phyloP scores from a whole-genome alignment of 2,113 vertebrate genomes.

The Xenopus laevis region DNA sequence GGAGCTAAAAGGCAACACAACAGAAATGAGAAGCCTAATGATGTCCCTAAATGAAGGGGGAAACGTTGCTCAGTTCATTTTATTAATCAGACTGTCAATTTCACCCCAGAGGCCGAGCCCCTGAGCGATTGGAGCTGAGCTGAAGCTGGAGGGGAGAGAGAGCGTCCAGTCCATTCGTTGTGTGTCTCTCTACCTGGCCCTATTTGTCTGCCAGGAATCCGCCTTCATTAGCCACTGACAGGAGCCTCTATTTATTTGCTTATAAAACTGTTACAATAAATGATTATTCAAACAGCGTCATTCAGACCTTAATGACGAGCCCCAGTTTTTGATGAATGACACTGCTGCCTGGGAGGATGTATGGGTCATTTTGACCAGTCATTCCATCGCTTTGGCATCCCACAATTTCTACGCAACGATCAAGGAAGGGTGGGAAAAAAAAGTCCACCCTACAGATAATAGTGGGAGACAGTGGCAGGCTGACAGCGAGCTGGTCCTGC shows the following conservation, averaged over 20 bases:
- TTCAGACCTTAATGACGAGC: constrained; percentile 95
- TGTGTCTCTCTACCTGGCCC: constrained; percentile 94
- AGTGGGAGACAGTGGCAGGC: constrained; percentile 86
- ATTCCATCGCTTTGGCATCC: constrained; percentile 86
- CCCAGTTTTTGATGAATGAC: constrained; percentile 97
- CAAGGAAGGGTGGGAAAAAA: constrained; percentile 65
- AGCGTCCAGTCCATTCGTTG: constrained; percentile 80
- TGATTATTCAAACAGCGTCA: constrained; percentile 98
- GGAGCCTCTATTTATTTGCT: constrained; percentile 99
- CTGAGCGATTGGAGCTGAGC: constrained; percentile 86
- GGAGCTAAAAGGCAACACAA: constrained; percentile 88
- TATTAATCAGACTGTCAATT: constrained; percentile 99
- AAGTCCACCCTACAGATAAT: constrained; percentile 70
- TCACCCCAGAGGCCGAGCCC: constrained; percentile 98
- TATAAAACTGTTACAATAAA: constrained; percentile 99
- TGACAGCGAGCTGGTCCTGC: constrained; percentile 90
- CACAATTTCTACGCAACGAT: constrained; percentile 81
- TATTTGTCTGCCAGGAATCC: constrained; percentile 97
- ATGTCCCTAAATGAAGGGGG: constrained; percentile 99
- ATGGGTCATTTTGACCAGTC: constrained; percentile 93
- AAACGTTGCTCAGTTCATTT: constrained; percentile 96
- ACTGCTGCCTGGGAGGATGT: constrained; percentile 90
- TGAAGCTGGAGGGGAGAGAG: constrained; percentile 81
- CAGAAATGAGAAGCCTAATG: constrained; percentile 98
- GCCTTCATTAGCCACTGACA: constrained; percentile 98